Base-by-base conservation (phyloP, 2,888 invertebrate species). In the Spodoptera exigua region DNA sequence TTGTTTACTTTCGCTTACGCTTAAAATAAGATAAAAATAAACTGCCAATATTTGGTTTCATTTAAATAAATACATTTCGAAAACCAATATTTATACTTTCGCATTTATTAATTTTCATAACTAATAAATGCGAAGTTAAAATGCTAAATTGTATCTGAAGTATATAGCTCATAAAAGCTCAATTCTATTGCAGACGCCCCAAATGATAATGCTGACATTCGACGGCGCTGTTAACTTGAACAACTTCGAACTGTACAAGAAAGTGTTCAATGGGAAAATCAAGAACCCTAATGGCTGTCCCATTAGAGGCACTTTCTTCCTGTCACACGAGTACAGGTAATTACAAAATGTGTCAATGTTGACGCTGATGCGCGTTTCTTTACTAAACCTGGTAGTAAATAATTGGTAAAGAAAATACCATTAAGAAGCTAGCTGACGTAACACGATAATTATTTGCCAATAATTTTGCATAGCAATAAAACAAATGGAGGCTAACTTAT, bases 171-270 rank as follows among this genome's bases (percentile, higher is more conserved):
- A 45, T 21, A 17, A 18, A 43, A 37, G 39, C 37, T 61, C 65
- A 7, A 27, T 53, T 48, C 34, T 21, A 70, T 51, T 37, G 17
- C 94, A 98, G 98, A 97, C 97, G 37, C 98, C 98, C 7, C 98
- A 99, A 95, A 98, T 99, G 95, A 97, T 99, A 79, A 90, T 98
- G 83, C 90, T 99, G 80, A 98, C 98, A 39, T 98, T 99, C 87
- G 98, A 98, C 87, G 99, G 98, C 51, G 98, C 98, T 18, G 96
- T 98, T 76, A 99, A 99, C 92, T 95, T 98, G 83, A 98, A 98
- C 88, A 99, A 98, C 91, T 98, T 96, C 88, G 97, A 98, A 67
- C 96, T 97, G 81, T 98, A 98, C 92, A 96, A 95, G 87, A 97
- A 97, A 91, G 97, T 98, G 55, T 97, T 98, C 88, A 95, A 96